phyloP scores from a whole-genome alignment of 2,888 invertebrate species.

The Fragum fragum region DNA sequence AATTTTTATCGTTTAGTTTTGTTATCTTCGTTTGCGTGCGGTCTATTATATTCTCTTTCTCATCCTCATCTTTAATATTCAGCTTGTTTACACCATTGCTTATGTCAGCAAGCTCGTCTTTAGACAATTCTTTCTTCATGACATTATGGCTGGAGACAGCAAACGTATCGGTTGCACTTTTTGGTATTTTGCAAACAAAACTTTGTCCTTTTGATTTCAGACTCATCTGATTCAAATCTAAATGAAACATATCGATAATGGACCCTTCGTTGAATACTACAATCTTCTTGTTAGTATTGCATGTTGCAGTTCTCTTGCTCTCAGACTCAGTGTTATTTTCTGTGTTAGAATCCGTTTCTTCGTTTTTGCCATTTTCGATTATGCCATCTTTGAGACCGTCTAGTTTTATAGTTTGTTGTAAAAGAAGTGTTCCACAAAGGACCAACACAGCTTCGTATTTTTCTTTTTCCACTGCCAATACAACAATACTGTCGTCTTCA shows the following conservation, averaged over 20 bases:
- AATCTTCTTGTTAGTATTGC: background rate
- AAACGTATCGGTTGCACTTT: background rate
- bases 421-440: background rate
- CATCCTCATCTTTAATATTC: too few species aligned
- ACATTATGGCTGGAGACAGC: too few species aligned
- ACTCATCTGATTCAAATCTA: background rate
- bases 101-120: too few species aligned
- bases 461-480: slow-evolving; percentile 10
- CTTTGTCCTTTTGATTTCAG: background rate
- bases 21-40: too few species aligned
- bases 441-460: slow-evolving; percentile 15
- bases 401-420: background rate
- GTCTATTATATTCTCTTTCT: too few species aligned
- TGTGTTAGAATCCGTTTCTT: background rate
- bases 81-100: too few species aligned
- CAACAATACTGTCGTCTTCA: background rate
- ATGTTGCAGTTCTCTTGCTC: background rate
- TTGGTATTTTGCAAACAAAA: background rate
- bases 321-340: background rate
- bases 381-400: too few species aligned
- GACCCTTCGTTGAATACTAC: background rate
- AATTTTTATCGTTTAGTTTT: too few species aligned
- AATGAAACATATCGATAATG: background rate
- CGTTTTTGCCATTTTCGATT: too few species aligned
- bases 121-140: too few species aligned